Base-by-base conservation (phyloP, 2,113 vertebrate genomes). In the Rattus rattus region DNA sequence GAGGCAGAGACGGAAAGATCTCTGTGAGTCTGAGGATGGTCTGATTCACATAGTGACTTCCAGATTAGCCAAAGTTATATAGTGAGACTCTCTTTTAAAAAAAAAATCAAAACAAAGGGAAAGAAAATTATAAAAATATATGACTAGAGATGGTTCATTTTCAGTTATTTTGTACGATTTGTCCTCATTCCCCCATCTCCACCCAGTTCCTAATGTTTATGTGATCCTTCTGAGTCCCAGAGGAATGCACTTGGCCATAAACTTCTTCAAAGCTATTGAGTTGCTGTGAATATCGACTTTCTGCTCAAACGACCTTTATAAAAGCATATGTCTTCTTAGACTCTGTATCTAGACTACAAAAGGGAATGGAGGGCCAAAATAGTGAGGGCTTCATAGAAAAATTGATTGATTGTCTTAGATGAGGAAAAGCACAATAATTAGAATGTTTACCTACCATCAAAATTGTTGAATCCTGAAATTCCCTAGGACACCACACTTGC, bases 81-180 rank as follows among this genome's bases (percentile, higher is more conserved):
- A 84, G 22, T 28, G 5, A 59, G 54, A 84, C n/a, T 84, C 80
- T 39, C 80, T 70, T 70, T 11, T 4, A 65, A 63, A 61, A 61
- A 19, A 72, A 19, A 73, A 39, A 75, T 24, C 20, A 43, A 26
- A 26, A 61, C 6, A 26, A 59, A 81, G 52, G 9, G 8, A 75
- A 75, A 75, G 19, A 75, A 75, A 75, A 67, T 85, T 92, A 86
- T 94, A 36, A 52, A 95, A 95, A 67, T 39, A 24, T 77, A 81
- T 11, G 54, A 47, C 11, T 67, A 61, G 43, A 75, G 3, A 52
- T n/a, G 19, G 2, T 1, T 67, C 6, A 59, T 92, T 70, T 94
- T 89, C 3, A 24, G 33, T 84, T 92, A 70, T 85, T 90, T 91
- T 94, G n/a, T 4, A 92, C 4, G 67, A 72, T 72, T 95, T 88